Evolutionary conservation across 2,113 vertebrate species (phyloP).

Genomic region (Rhynchomys soricoides): DNA sequence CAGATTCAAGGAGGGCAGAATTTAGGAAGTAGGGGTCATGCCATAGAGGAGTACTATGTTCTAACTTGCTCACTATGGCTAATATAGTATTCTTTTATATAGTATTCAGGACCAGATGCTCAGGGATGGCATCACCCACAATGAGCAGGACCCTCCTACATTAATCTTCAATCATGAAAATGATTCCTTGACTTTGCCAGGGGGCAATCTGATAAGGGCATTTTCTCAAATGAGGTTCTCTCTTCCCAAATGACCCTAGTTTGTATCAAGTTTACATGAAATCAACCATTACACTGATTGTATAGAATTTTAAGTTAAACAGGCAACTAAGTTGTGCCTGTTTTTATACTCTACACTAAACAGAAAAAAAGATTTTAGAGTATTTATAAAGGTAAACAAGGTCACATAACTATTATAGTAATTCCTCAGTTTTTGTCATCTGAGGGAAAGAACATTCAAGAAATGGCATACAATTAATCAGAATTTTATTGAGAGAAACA

Average conservation of each 20-base stretch:
- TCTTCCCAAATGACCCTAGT: too few species aligned
- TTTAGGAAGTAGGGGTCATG: too few species aligned
- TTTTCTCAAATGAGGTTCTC: too few species aligned
- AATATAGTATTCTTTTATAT: not conserved
- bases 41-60: not conserved
- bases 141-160: not conserved
- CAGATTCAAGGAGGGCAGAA: not conserved
- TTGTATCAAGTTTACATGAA: not conserved
- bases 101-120: not conserved
- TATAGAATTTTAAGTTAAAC: not conserved
- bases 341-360: not conserved
- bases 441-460: not conserved
- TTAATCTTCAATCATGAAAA: not conserved
- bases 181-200: not conserved
- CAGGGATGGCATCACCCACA: not conserved
- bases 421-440: not conserved
- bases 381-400: not conserved
- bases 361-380: not conserved
- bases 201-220: not conserved
- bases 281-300: not conserved
- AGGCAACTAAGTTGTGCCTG: not conserved
- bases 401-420: not conserved
- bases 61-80: not conserved
- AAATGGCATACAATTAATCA: not conserved
- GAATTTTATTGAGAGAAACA: not conserved